Evolutionary conservation across 2,797 vertebrate genomes (phyloP).

Genomic region (Poeciliopsis turneri): DNA sequence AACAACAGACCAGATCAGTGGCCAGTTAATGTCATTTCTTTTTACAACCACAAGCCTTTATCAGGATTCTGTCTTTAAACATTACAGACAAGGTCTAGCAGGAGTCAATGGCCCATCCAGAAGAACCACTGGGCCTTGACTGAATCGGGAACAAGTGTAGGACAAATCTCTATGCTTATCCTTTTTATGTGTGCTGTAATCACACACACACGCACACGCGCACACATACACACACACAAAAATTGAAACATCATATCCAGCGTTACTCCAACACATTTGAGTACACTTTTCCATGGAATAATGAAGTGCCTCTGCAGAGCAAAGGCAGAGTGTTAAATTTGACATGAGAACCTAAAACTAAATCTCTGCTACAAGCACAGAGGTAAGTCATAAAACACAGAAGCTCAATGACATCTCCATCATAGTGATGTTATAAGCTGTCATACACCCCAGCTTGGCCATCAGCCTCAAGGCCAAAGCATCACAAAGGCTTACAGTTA

Average conservation of each 20-base stretch:
- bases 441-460: constrained; percentile 62
- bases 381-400: constrained; percentile 67
- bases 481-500: constrained; percentile 61
- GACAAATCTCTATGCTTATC: constrained; percentile 29
- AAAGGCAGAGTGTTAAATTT: constrained; percentile 1
- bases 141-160: constrained; percentile 52
- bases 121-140: constrained; percentile 60
- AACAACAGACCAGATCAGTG: constrained; percentile 41
- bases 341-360: constrained; percentile 27
- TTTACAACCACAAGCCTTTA: constrained; percentile 57
- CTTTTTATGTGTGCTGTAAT: not conserved
- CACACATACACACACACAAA: not conserved
- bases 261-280: constrained; percentile 2
- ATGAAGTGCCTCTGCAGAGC: constrained; percentile 2
- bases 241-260: not conserved
- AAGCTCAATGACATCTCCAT: constrained; percentile 75
- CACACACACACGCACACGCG: not conserved
- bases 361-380: constrained; percentile 50
- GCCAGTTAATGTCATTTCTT: constrained; percentile 42
- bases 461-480: constrained; percentile 69
- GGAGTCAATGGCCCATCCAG: constrained; percentile 66
- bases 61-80: constrained; percentile 62
- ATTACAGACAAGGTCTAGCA: constrained; percentile 62
- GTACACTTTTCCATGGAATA: not conserved
- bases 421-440: constrained; percentile 76